Percentiles rank a stretch among this genome's conserved stretches.
phyloP scores from a whole-genome alignment of 1,140 invertebrate species.

The Zeugodacus cucurbitae region DNA sequence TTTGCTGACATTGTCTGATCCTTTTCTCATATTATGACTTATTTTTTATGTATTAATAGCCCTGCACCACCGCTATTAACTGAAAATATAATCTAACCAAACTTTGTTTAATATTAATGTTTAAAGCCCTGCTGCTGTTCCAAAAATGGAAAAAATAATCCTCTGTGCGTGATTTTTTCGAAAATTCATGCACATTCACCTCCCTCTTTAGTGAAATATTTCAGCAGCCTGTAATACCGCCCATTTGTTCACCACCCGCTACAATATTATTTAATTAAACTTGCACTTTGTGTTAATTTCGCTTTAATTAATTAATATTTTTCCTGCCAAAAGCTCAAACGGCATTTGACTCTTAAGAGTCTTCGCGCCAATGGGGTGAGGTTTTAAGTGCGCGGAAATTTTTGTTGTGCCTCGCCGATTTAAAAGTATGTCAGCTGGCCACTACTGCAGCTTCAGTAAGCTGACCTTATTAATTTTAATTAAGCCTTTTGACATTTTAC shows the following conservation, averaged over 20 bases:
- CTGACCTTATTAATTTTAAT: constrained; percentile 12
- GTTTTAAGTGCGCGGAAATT: not conserved
- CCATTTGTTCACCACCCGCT: not conserved
- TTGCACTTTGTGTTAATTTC: not conserved
- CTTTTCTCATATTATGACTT: too few species aligned
- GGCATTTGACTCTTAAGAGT: not conserved
- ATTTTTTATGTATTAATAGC: too few species aligned
- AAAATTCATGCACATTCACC: not conserved
- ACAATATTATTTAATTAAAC: not conserved
- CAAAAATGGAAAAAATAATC: not conserved
- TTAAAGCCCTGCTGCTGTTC: too few species aligned
- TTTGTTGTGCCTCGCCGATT: not conserved
- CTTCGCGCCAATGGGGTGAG: not conserved
- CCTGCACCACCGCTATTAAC: too few species aligned
- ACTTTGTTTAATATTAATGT: too few species aligned
- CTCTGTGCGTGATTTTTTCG: not conserved
- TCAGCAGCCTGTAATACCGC: not conserved
- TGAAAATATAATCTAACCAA: too few species aligned
- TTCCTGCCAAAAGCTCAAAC: not conserved
- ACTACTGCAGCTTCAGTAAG: not conserved
- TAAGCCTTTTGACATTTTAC: constrained; percentile 19
- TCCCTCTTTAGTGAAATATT: not conserved
- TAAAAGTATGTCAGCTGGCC: not conserved
- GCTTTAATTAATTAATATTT: not conserved
- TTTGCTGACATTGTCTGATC: too few species aligned